Evolutionary conservation across 1,140 invertebrate genomes (phyloP), one percentile per base, ranked within the genome.

Genomic region (Drosophila lini): DNA sequence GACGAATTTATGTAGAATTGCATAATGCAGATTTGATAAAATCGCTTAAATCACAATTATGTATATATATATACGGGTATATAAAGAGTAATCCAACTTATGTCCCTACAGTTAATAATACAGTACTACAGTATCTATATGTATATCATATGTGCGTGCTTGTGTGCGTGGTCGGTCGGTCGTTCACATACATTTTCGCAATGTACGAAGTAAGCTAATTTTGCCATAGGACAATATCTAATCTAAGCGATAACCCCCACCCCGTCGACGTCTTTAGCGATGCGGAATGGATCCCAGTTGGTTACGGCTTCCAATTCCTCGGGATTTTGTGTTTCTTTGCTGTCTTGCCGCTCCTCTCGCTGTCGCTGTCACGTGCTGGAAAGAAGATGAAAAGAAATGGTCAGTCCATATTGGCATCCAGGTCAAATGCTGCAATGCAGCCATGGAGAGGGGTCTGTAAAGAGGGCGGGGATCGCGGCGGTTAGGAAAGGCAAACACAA

Each of bases 31-130:
- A 84, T 79, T 91, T 91, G 88, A 91, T 91, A 91, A 91, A 91
- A 91, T 91, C 88, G 88, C 88, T 91, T 91, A 91, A 91, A 91
- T 91, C 88, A 91, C 88, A 91, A 88, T 91, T 91, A 91, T 88
- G 62, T 90, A 91, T 88, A 74, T 90, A 91, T 88, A 81, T 81
- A 82, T 81, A 86, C 76, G 78, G 67, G 59, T 86, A 83, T 83
- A 71, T 80, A 83, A 88, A 80, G 71, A 80, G 81, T 89, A 89
- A 83, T 89, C 70, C 59, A 75, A 71, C 82, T 86, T 81, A 78
- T 42, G 61, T 61, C 50, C 47, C 50, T 62, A 78, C 52, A 70
- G 63, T 85, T 80, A 85, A 78, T 70, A 85, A 74, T 80, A 84
- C 68, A 74, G 71, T 82, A 78, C 81, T 80, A 80, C 68, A 80